phyloP scores from a whole-genome alignment of 1,140 invertebrate genomes.

The Protaetia brevitarsis region DNA sequence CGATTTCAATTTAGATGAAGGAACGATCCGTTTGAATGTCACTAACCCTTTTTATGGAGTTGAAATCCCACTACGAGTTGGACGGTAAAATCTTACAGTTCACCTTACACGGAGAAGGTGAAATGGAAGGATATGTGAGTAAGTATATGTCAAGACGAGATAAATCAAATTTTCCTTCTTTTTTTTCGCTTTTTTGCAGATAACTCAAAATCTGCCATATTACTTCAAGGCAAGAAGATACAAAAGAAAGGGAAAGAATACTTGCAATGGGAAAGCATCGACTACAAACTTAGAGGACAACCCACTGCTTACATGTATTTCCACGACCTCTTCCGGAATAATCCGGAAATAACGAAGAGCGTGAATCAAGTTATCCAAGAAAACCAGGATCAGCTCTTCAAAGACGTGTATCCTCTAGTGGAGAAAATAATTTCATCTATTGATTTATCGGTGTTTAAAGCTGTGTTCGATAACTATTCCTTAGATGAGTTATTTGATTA shows the following conservation, averaged over 20 bases:
- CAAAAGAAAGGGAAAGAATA: background rate
- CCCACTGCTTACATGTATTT: background rate
- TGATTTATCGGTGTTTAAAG: background rate
- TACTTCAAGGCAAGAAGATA: background rate
- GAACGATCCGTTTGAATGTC: background rate
- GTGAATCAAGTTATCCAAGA: constrained; percentile 9
- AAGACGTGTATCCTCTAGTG: background rate
- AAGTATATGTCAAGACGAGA: too few species aligned
- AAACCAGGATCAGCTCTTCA: background rate
- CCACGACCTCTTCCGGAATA: constrained; percentile 6
- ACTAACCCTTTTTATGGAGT: background rate
- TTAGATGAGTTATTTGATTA: background rate
- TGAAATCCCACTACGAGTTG: background rate
- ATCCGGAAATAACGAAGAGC: constrained; percentile 13
- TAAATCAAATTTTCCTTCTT: background rate
- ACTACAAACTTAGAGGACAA: background rate
- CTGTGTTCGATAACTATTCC: background rate
- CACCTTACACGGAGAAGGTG: background rate
- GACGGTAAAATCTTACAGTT: background rate
- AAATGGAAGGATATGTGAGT: background rate
- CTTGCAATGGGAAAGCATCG: background rate
- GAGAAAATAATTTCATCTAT: background rate
- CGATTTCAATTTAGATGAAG: background rate
- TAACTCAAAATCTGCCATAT: background rate
- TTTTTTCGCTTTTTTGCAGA: background rate